Base-by-base conservation (phyloP, 2,888 invertebrate genomes). In the Elgonia sp. region DNA sequence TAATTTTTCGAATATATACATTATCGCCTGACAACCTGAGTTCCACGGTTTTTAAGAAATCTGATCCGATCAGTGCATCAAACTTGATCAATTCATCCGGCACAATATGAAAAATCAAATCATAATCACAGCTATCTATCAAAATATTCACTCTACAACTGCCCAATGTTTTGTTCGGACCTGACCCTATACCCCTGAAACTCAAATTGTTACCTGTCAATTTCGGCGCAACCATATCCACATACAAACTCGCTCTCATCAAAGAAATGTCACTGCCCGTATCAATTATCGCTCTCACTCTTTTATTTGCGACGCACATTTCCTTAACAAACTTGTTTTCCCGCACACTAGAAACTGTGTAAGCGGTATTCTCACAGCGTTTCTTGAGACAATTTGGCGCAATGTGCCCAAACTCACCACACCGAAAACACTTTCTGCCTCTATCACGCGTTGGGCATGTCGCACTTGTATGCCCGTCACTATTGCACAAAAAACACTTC, bases 251-350 rank as follows among this genome's bases (percentile, higher is more conserved):
- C 14, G 55, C 73, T 62, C 40, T 50, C 20, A 82, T 7, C 18
- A 82, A 16, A 0, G 82, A 82, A 21, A 81, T 63, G n/a, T 81
- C 81, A 55, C 69, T 79, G 8, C 77, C 79, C 9, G 79, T 80
- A n/a, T 81, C 81, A 18, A 81, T 70, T 39, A 73, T 20, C 21
- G 82, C 82, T 4, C n/a, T n/a, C n/a, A n/a, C n/a, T n/a, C n/a
- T n/a, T n/a, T n/a, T n/a, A n/a, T n/a, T n/a, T n/a, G n/a, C n/a
- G n/a, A n/a, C n/a, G n/a, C n/a, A n/a, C n/a, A n/a, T n/a, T n/a
- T n/a, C n/a, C n/a, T 72, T 81, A 2, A 70, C 72, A 72, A 40
- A 63, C n/a, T 81, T 81, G n/a, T 42, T 55, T 39, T 55, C 67
- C 55, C 50, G 37, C 63, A 39, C n/a, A 2, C 16, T 20, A 16